phyloP scores from a whole-genome alignment of 2,113 vertebrate species.

The Gallinago paraguaiae region DNA sequence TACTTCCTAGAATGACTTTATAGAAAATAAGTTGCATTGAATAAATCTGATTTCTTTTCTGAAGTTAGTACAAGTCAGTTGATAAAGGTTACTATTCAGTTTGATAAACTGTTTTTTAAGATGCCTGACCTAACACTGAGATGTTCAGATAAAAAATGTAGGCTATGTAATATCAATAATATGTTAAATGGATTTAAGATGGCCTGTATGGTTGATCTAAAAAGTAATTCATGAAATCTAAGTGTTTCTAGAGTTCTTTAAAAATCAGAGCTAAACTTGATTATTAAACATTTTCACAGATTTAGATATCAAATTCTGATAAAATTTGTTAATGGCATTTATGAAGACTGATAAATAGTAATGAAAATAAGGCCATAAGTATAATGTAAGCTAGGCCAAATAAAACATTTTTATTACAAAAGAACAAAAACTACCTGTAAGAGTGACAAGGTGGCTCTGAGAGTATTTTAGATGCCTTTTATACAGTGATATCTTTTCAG shows the following conservation, averaged over 20 bases:
- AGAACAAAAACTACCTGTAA: background rate
- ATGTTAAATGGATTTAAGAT: background rate
- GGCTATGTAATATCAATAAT: background rate
- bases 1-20: background rate
- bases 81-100: background rate
- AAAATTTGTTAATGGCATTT: background rate
- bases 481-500: background rate
- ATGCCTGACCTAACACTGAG: background rate
- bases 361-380: background rate
- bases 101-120: background rate
- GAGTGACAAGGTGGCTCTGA: background rate
- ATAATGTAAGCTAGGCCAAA: background rate
- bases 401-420: background rate
- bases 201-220: background rate
- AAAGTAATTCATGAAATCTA: background rate
- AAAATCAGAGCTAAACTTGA: background rate
- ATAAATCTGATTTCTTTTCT: background rate
- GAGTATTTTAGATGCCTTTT: background rate
- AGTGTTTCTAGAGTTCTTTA: background rate
- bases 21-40: background rate
- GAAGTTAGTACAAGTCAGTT: background rate
- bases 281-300: background rate
- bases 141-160: background rate
- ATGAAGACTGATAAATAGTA: background rate
- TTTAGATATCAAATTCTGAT: background rate